Conservation (phyloP, 2,888 invertebrate species). For the Pandemis heparana region DNA sequence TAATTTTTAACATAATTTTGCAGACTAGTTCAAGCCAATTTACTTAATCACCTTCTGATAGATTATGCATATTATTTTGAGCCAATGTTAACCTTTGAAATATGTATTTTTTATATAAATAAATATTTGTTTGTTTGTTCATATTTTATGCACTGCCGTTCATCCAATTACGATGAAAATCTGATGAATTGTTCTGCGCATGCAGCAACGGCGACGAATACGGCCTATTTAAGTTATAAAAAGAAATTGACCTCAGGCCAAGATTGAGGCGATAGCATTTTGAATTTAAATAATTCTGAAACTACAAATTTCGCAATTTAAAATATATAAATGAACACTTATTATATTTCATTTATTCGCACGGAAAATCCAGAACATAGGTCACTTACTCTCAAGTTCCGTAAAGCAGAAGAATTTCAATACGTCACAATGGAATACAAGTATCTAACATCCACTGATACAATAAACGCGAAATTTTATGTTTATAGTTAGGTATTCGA, state of each 20-base stretch:
- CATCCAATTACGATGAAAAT: too few relatives aligned
- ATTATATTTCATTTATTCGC: too few relatives aligned
- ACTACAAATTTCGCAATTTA: background rate
- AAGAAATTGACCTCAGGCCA: background rate
- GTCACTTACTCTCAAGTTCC: too few relatives aligned
- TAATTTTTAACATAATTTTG: background rate
- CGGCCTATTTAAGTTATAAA: background rate
- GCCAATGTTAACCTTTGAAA: background rate
- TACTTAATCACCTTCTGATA: background rate
- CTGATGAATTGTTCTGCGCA: too few relatives aligned
- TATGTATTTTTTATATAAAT: background rate
- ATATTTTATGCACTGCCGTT: too few relatives aligned
- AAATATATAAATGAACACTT: too few relatives aligned
- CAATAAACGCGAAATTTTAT: background rate
- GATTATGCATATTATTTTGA: too few relatives aligned
- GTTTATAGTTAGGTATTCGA: constrained; percentile 8
- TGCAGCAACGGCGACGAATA: too few relatives aligned
- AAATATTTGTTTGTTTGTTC: background rate
- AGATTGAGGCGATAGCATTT: background rate
- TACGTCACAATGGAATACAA: background rate
- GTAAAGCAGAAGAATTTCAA: background rate
- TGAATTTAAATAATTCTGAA: background rate
- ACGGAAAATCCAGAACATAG: too few relatives aligned
- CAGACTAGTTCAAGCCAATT: background rate
- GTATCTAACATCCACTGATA: background rate